Evolutionary conservation across 2,113 vertebrate genomes (phyloP), one percentile per base, ranked within the genome.

Genomic region (Procavia capensis): DNA sequence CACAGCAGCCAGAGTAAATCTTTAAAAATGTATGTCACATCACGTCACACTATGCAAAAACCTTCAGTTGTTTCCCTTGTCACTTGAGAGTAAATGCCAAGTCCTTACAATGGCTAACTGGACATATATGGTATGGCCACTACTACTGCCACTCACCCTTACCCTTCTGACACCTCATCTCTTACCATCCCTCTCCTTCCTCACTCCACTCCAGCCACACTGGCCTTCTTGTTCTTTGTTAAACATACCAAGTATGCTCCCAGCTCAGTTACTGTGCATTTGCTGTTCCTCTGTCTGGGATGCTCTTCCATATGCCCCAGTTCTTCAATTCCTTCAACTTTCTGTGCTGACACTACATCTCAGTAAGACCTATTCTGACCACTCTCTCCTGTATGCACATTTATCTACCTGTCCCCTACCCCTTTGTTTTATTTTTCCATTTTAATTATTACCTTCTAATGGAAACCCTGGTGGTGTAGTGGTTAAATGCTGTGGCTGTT

Each of bases 361-460:
- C n/a, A 43, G 19, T 86, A n/a, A 93, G 84, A 80, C 16, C 36
- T 81, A 39, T 64, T 86, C 16, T 47, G 50, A 78, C 11, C 6
- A 43, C 7, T 2, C 13, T 70, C 20, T 78, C 63, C 54, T 80
- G n/a, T 36, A 63, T 25, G 47, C 22, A 85, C 31, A 85, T 94
- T 93, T 57, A 59, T 31, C n/a, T 7, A 45, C 1, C 25, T 89
- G n/a, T n/a, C n/a, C n/a, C n/a, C n/a, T n/a, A n/a, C n/a, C n/a
- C 94, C 14, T 43, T 36, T 82, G 3, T 79, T 79, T 85, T 85
- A 54, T 86, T 91, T 93, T 86, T 89, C 16, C n/a, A 85, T 0
- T 80, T 39, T 19, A 39, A 88, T 50, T 88, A 63, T 41, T 91
- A 97, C 9, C 27, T 87, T 91, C 29, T 80, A 83, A 61, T 61